Evolutionary conservation across 2,888 invertebrate genomes (phyloP).

Genomic region (Lepas anatifera): DNA sequence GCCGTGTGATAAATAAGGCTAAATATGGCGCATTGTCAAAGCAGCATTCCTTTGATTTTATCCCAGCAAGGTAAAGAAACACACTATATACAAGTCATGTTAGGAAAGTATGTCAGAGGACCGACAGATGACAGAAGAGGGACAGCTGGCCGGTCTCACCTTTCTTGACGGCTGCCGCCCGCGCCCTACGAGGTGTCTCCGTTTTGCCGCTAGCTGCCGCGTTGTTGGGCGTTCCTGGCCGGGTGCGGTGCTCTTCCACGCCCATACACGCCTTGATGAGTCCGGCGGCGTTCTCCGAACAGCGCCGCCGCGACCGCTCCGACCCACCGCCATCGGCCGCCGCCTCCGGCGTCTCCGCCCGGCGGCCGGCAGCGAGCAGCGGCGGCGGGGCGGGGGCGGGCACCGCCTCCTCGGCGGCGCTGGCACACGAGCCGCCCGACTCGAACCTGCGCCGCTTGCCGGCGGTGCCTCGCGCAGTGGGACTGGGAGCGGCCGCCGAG

Average conservation of each 20-base stretch:
- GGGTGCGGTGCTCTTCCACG: slow-evolving; percentile 34
- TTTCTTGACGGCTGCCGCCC: background rate
- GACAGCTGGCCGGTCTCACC: too few species aligned
- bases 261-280: slow-evolving; percentile 45
- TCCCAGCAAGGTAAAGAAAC: too few species aligned
- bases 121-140: too few species aligned
- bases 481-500: slow-evolving; percentile 13
- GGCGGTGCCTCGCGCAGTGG: slow-evolving; percentile 20
- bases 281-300: slow-evolving; percentile 48
- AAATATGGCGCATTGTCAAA: too few species aligned
- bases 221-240: slow-evolving; percentile 22
- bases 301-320: slow-evolving; percentile 27
- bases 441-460: slow-evolving; percentile 62
- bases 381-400: too few species aligned
- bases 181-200: background rate
- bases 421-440: slow-evolving; percentile 56
- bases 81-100: too few species aligned
- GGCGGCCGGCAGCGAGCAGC: too few species aligned
- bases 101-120: too few species aligned
- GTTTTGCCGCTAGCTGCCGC: slow-evolving; percentile 19
- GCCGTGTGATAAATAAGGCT: too few species aligned
- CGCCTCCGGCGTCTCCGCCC: background rate
- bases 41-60: too few species aligned
- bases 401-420: background rate
- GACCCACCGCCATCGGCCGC: background rate